Percentiles rank a stretch among this genome's conserved stretches.
phyloP scores from a whole-genome alignment of 2,113 vertebrate species.

The Brachypteracias leptosomus region DNA sequence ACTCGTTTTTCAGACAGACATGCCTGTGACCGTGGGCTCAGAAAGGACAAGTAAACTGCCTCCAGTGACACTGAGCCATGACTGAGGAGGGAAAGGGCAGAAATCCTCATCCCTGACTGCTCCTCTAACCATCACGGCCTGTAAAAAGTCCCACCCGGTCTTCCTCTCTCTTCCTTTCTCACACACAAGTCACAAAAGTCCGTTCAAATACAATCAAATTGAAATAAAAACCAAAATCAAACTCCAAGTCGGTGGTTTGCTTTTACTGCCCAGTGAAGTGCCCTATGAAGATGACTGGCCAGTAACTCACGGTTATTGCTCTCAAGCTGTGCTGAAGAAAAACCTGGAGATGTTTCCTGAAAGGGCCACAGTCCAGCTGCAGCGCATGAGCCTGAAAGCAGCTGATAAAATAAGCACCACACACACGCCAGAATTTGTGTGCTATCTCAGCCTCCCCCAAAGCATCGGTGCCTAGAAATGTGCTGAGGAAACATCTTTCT shows the following conservation, averaged over 20 bases:
- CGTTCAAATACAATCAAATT: background rate
- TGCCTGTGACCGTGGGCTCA: rapidly evolving
- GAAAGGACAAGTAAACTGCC: background rate
- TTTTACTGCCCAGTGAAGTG: background rate
- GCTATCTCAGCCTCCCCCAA: background rate
- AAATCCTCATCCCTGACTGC: background rate
- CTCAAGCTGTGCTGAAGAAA: background rate
- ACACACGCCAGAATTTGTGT: background rate
- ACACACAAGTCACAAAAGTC: background rate
- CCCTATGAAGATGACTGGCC: background rate
- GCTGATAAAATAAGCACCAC: background rate
- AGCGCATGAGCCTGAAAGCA: background rate
- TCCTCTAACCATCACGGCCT: background rate
- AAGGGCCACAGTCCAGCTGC: background rate
- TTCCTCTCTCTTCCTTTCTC: background rate
- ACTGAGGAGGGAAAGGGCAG: background rate
- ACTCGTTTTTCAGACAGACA: background rate
- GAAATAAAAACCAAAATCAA: background rate
- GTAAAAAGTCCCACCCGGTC: background rate
- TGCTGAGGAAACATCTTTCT: background rate
- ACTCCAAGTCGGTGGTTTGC: background rate
- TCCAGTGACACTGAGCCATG: background rate
- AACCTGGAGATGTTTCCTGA: background rate
- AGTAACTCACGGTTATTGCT: background rate
- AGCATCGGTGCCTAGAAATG: background rate